Conservation (phyloP, 1,140 invertebrate species). For the Trichogramma pretiosum region DNA sequence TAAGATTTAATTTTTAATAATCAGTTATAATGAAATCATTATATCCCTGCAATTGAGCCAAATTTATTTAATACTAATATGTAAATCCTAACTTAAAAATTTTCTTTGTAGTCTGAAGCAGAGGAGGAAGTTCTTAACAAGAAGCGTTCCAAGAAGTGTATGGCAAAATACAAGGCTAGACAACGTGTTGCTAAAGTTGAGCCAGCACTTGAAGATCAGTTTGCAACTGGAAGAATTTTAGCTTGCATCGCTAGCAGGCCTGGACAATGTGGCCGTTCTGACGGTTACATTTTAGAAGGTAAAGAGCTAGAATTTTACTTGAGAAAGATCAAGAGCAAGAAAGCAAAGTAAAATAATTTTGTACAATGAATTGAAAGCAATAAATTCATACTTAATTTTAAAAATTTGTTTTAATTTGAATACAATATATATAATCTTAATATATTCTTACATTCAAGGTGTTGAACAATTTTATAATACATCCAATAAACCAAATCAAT, state of each 20-base stretch:
- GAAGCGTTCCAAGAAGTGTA: constrained; percentile 84
- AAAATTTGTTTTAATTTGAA: too few relatives aligned
- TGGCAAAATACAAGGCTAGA: constrained; percentile 87
- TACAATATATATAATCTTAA: too few relatives aligned
- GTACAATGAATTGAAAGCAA: constrained; percentile 24
- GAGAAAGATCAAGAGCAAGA: constrained; percentile 95
- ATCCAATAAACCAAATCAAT: too few relatives aligned
- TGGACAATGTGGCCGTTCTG: constrained; percentile 91
- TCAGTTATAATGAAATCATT: too few relatives aligned
- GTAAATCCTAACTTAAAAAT: too few relatives aligned
- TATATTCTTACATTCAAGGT: too few relatives aligned
- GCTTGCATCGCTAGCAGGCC: constrained; percentile 93
- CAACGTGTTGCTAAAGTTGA: constrained; percentile 92
- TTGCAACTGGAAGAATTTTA: constrained; percentile 87
- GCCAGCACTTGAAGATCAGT: constrained; percentile 88
- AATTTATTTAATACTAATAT: too few relatives aligned
- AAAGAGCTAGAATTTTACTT: constrained; percentile 99
- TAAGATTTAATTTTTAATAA: too few relatives aligned
- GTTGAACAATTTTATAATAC: too few relatives aligned
- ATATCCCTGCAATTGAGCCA: too few relatives aligned
- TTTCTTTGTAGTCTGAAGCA: constrained; percentile 71
- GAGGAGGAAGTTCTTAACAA: constrained; percentile 92
- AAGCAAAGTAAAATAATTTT: constrained; percentile 76
- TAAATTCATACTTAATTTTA: too few relatives aligned
- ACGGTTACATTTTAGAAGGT: constrained; percentile 97